Conservation (phyloP, 2,797 vertebrate species). For the Adelosebastes latens region DNA sequence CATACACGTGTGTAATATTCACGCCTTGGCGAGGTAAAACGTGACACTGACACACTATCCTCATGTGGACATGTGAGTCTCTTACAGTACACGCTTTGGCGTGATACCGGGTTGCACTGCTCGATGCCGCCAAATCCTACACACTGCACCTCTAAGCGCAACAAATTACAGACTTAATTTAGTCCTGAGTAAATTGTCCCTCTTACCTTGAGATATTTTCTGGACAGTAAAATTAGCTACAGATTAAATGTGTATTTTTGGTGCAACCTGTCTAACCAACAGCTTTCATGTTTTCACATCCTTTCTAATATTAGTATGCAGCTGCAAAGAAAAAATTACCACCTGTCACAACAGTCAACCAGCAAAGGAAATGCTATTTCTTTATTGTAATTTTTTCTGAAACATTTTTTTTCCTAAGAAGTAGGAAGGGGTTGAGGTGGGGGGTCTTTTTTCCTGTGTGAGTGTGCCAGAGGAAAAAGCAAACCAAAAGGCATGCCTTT, state of each 20-base stretch:
- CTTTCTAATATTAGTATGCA: slow-evolving; percentile 34
- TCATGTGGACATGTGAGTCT: too few species aligned
- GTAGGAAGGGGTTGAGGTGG: neutral
- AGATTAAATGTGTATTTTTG: slow-evolving; percentile 23
- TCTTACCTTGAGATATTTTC: slow-evolving; percentile 19
- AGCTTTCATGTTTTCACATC: slow-evolving; percentile 23
- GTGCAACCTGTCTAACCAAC: neutral
- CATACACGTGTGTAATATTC: too few species aligned
- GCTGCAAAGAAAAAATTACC: slow-evolving; percentile 30
- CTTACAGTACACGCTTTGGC: too few species aligned
- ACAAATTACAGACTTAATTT: slow-evolving; percentile 40
- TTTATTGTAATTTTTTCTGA: slow-evolving; percentile 29
- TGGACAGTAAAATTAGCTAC: slow-evolving; percentile 5
- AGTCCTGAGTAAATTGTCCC: neutral
- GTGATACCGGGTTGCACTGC: too few species aligned
- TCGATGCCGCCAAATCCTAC: fast-evolving
- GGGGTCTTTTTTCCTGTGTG: slow-evolving; percentile 10
- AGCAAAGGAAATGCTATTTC: slow-evolving; percentile 40
- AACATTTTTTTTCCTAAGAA: neutral
- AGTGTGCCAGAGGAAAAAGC: slow-evolving; percentile 23
- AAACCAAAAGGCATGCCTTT: slow-evolving; percentile 52
- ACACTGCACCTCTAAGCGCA: neutral
- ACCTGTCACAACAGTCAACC: slow-evolving; percentile 51
- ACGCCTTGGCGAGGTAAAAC: too few species aligned
- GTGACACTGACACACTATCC: too few species aligned